These are phyloP conservation scores for Cetonia aurata DNA, from an alignment of 2,888 invertebrate genomes.

Conservation along the genomic window DNA sequence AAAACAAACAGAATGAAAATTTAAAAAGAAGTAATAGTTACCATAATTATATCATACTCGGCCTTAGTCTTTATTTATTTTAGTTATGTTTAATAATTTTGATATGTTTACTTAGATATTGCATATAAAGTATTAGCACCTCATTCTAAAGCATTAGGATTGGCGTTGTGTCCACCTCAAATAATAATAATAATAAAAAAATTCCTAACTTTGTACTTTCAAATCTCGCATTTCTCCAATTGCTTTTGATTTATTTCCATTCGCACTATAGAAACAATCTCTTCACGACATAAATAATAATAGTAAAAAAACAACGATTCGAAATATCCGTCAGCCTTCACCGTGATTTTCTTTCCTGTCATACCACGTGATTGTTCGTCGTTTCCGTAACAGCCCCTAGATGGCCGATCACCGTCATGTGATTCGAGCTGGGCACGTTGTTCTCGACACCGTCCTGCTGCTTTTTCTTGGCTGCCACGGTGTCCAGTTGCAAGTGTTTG, in stretches of 20 bases:
- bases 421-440: slow-evolving; percentile 39
- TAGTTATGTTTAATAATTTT: not conserved
- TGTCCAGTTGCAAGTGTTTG: slow-evolving; percentile 53
- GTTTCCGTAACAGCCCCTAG: slow-evolving; percentile 42
- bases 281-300: slow-evolving; percentile 8
- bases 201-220: slow-evolving; percentile 13
- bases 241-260: not conserved
- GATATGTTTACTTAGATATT: slow-evolving; percentile 13
- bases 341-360: slow-evolving; percentile 39
- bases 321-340: not conserved
- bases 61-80: too few species aligned
- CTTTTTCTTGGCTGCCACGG: slow-evolving; percentile 50
- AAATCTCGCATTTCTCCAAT: slow-evolving; percentile 15
- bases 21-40: not conserved
- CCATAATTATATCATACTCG: slow-evolving; percentile 3
- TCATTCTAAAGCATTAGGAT: not conserved
- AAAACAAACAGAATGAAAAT: too few species aligned
- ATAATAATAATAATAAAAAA: slow-evolving; percentile 9
- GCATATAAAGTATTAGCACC: not conserved
- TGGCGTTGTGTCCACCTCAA: not conserved
- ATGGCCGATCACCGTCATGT: slow-evolving; percentile 44
- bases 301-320: slow-evolving; percentile 20
- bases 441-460: slow-evolving; percentile 48
- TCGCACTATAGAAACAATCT: too few species aligned
- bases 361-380: slow-evolving; percentile 55